Percentiles rank a stretch among this genome's conserved stretches.
Conservation (phyloP, 2,797 vertebrate genomes). For the Smutsia gigantea region DNA sequence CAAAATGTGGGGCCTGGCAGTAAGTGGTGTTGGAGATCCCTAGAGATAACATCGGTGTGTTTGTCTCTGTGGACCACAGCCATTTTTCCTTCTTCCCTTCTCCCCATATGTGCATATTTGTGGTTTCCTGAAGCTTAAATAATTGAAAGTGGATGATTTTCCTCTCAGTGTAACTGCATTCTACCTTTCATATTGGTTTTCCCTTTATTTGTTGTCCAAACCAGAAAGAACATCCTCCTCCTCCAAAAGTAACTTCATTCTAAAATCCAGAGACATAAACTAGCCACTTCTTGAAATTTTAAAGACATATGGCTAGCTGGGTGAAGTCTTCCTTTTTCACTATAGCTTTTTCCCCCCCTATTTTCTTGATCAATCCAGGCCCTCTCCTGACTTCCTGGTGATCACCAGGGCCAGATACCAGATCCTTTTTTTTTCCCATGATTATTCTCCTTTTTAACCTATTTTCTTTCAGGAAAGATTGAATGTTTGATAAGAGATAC, state of each 20-base stretch:
- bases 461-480: neutral
- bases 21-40: neutral
- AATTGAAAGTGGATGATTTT: constrained; percentile 39
- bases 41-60: neutral
- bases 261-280: constrained; percentile 24
- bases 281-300: neutral
- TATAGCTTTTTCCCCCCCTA: neutral
- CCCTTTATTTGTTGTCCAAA: constrained; percentile 18
- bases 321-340: constrained; percentile 16
- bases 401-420: neutral
- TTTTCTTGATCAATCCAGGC: neutral
- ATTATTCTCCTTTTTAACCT: neutral
- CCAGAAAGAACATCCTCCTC: neutral
- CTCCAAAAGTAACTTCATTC: neutral
- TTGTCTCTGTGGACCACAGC: neutral
- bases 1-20: neutral
- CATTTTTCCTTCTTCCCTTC: neutral
- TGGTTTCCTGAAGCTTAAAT: constrained; percentile 18
- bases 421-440: neutral
- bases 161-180: neutral
- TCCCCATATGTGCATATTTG: neutral
- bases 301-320: neutral
- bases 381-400: neutral
- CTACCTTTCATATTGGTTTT: neutral
- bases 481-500: neutral